Percentiles rank a stretch among this genome's conserved stretches.
These are phyloP conservation scores for Lampropteryx suffumata DNA, from an alignment of 2,888 invertebrate species.

Conservation along the genomic window DNA sequence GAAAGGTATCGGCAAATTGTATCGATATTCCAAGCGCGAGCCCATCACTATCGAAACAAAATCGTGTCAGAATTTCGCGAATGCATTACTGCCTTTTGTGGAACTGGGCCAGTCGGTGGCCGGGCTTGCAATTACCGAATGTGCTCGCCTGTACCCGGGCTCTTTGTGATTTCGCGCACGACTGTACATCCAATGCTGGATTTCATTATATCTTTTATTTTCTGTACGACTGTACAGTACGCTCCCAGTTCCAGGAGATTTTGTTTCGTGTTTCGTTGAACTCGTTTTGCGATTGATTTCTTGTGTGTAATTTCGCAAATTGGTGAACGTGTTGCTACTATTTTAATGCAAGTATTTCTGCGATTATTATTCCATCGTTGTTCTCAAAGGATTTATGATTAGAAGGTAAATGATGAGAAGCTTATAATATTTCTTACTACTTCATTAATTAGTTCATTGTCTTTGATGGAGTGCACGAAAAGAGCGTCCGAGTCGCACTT, in stretches of 20 bases:
- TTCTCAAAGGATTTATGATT: no score
- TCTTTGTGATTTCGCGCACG: constrained; percentile 51
- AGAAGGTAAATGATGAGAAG: no score
- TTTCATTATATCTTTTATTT: constrained; percentile 41
- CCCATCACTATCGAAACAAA: constrained; percentile 43
- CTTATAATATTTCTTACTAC: no score
- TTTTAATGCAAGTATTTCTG: background rate
- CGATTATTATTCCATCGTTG: no score
- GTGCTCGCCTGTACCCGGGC: constrained; percentile 42
- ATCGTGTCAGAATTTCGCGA: constrained; percentile 49
- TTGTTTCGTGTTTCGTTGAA: constrained; percentile 39
- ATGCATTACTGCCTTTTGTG: constrained; percentile 55
- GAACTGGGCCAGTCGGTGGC: constrained; percentile 50
- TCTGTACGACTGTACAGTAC: constrained; percentile 34
- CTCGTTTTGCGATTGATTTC: constrained; percentile 37
- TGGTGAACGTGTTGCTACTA: constrained; percentile 4
- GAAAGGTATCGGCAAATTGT: constrained; percentile 34
- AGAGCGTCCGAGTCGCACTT: no score
- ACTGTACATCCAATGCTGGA: constrained; percentile 34
- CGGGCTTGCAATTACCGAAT: constrained; percentile 54
- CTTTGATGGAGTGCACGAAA: no score
- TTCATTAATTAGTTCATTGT: no score
- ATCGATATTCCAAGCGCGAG: constrained; percentile 40
- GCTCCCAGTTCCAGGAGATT: constrained; percentile 43
- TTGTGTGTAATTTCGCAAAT: constrained; percentile 30